Percentiles rank a stretch among this genome's conserved stretches.
Conservation (phyloP, 2,113 vertebrate genomes). For the Scophthalmus maximus region DNA sequence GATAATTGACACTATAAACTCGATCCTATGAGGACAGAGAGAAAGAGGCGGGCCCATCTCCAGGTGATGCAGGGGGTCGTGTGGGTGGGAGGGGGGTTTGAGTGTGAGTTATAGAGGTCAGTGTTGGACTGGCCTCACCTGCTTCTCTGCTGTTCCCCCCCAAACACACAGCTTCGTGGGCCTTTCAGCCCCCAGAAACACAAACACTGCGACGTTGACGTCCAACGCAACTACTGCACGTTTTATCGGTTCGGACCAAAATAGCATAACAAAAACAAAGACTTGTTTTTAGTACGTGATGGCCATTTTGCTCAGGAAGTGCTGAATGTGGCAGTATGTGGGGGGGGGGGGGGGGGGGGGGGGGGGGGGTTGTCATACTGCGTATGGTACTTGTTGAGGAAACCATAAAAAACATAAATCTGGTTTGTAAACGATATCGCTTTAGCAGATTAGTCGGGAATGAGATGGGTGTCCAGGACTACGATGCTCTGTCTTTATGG, state of each 20-base stretch:
- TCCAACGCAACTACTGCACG: slow-evolving; percentile 32
- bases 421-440: slow-evolving; percentile 67
- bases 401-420: slow-evolving; percentile 63
- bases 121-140: slow-evolving; percentile 57
- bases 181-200: slow-evolving; percentile 67
- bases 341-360: slow-evolving; percentile 24
- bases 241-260: slow-evolving; percentile 44
- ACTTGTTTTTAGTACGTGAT: slow-evolving; percentile 66
- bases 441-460: slow-evolving; percentile 74
- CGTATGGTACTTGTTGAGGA: slow-evolving; percentile 62
- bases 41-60: slow-evolving; percentile 66
- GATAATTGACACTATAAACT: no score
- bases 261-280: slow-evolving; percentile 72
- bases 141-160: slow-evolving; percentile 56
- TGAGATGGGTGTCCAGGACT: slow-evolving; percentile 54
- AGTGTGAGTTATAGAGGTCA: slow-evolving; percentile 42
- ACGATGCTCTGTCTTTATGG: background rate
- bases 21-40: slow-evolving; percentile 46
- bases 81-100: slow-evolving; percentile 36
- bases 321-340: slow-evolving; percentile 79
- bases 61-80: slow-evolving; percentile 18
- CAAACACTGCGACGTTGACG: slow-evolving; percentile 64
- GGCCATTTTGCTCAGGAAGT: slow-evolving; percentile 64
- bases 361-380: slow-evolving; percentile 70
- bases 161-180: slow-evolving; percentile 80